Percentiles rank a stretch among this genome's conserved stretches.
Conservation (phyloP, 2,797 vertebrate genomes). For the Yasuhikotakia modesta region DNA sequence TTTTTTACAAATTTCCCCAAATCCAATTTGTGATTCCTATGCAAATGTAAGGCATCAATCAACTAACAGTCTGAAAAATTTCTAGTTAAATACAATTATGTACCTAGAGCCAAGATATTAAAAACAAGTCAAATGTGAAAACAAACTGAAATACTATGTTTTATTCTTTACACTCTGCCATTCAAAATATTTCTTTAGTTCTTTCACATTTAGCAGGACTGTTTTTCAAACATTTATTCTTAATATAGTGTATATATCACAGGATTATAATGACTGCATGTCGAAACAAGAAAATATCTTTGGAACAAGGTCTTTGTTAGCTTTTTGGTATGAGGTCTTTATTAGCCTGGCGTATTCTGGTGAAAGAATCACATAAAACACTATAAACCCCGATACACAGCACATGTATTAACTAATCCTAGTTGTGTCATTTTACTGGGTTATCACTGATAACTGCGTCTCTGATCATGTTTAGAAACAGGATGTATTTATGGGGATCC, state of each 20-base stretch:
- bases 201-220: constrained; percentile 43
- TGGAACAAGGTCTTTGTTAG: constrained; percentile 56
- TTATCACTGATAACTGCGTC: constrained; percentile 67
- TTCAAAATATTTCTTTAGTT: constrained; percentile 34
- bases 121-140: constrained; percentile 5
- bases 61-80: constrained; percentile 56
- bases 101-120: constrained; percentile 6
- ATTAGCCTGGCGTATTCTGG: constrained; percentile 70
- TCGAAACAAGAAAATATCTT: constrained; percentile 54
- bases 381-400: constrained; percentile 62
- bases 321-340: constrained; percentile 71
- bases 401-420: constrained; percentile 71
- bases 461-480: constrained; percentile 71
- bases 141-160: constrained; percentile 25
- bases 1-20: constrained; percentile 29
- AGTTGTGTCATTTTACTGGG: constrained; percentile 67
- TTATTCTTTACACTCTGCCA: constrained; percentile 22
- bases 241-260: constrained; percentile 78
- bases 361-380: constrained; percentile 64
- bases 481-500: constrained; percentile 74
- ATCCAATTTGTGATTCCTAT: constrained; percentile 76
- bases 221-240: constrained; percentile 51
- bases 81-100: constrained; percentile 21
- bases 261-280: constrained; percentile 75
- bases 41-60: constrained; percentile 70